Conservation (phyloP, 2,888 invertebrate genomes). For the Drosophila cracens region DNA sequence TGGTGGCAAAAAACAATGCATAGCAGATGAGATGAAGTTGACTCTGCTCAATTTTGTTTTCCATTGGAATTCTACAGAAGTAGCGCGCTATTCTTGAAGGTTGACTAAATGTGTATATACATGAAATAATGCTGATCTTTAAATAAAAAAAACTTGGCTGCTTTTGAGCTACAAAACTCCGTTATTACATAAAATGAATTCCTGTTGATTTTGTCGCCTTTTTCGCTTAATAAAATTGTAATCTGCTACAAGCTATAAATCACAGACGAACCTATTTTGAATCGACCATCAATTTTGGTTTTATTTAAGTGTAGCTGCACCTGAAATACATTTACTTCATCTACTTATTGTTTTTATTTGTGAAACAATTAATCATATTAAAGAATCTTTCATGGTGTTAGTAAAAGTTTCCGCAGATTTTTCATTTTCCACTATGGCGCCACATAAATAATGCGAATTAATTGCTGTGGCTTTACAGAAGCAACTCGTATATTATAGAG, state of each 20-base stretch:
- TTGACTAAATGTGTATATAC: neutral
- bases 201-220: neutral
- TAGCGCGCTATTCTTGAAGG: neutral
- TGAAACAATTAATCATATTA: constrained; percentile 34
- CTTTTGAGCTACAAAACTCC: neutral
- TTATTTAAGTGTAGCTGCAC: constrained; percentile 17
- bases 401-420: constrained; percentile 50
- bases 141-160: neutral
- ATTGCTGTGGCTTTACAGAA: constrained; percentile 67
- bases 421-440: constrained; percentile 38
- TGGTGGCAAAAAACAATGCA: constrained; percentile 53
- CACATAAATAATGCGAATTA: constrained; percentile 68
- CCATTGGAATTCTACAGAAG: neutral
- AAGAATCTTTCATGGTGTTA: constrained; percentile 18
- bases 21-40: constrained; percentile 1
- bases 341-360: constrained; percentile 15
- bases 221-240: constrained; percentile 23
- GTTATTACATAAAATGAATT: constrained; percentile 3
- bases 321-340: constrained; percentile 27
- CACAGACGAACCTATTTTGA: constrained; percentile 10
- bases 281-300: constrained; percentile 10
- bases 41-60: neutral
- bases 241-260: constrained; percentile 7
- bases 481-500: constrained; percentile 25
- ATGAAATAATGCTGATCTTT: neutral